These are phyloP conservation scores for Drosophila antonietae DNA, from an alignment of 2,888 invertebrate genomes.

Conservation along the genomic window DNA sequence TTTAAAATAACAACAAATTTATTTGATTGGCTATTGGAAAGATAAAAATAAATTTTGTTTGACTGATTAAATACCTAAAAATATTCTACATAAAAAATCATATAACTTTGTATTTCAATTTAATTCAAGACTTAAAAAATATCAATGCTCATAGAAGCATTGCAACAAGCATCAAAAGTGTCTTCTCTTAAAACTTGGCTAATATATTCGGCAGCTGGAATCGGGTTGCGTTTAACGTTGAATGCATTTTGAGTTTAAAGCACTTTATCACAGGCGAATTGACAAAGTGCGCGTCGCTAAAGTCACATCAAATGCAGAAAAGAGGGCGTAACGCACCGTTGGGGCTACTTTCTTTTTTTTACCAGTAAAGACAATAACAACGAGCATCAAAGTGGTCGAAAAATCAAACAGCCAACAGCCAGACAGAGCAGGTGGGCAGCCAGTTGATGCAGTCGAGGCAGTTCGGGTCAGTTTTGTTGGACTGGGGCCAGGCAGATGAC, in stretches of 20 bases:
- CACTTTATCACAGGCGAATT: constrained; percentile 75
- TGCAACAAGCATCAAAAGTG: too few relatives aligned
- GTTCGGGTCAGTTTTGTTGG: neutral
- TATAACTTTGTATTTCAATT: too few relatives aligned
- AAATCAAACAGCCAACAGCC: constrained; percentile 62
- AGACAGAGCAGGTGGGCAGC: neutral
- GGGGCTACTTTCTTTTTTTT: constrained; percentile 11
- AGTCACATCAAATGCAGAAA: constrained; percentile 71
- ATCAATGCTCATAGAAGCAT: too few relatives aligned
- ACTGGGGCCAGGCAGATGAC: constrained; percentile 5
- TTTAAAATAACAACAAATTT: too few relatives aligned
- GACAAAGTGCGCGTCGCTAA: constrained; percentile 72
- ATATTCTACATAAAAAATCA: too few relatives aligned
- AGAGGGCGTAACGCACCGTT: constrained; percentile 26
- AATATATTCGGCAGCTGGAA: neutral
- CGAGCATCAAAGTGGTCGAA: constrained; percentile 51
- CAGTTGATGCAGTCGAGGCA: neutral
- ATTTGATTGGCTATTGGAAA: too few relatives aligned
- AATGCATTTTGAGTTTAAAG: constrained; percentile 77
- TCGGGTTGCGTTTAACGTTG: constrained; percentile 64
- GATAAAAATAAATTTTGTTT: too few relatives aligned
- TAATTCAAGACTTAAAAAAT: too few relatives aligned
- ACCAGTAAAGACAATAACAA: constrained; percentile 40
- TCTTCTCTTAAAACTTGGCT: neutral
- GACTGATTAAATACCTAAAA: too few relatives aligned